Percentiles rank a stretch among this genome's conserved stretches.
Conservation (phyloP, 2,888 invertebrate species). For the Troides aeacus region DNA sequence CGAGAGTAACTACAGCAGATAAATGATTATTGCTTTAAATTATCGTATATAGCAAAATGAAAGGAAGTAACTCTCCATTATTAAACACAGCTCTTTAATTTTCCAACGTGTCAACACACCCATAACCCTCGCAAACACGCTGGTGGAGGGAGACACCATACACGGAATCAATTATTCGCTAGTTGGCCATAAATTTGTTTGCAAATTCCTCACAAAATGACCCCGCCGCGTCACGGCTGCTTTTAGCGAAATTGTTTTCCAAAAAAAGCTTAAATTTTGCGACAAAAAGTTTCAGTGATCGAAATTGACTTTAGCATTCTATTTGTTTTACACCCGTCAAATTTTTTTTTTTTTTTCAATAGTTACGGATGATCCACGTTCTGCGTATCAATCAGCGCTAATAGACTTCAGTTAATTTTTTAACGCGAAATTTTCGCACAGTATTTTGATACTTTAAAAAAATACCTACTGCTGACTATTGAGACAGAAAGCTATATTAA, state of each 20-base stretch:
- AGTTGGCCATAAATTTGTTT: conserved; percentile 26
- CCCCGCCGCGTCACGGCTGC: conserved; percentile 18
- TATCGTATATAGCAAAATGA: too few species aligned
- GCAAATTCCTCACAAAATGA: conserved; percentile 23
- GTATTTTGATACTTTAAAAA: too few species aligned
- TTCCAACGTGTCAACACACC: conserved; percentile 8
- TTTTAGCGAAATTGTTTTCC: conserved; percentile 27
- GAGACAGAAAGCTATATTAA: too few species aligned
- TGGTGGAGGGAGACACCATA: conserved; percentile 16
- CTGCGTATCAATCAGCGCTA: conserved; percentile 9
- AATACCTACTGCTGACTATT: too few species aligned
- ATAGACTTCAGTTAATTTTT: not conserved
- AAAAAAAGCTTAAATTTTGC: conserved; percentile 24
- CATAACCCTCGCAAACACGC: conserved; percentile 17
- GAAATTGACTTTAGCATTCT: conserved; percentile 21
- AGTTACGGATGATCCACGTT: conserved; percentile 4
- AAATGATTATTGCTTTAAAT: too few species aligned
- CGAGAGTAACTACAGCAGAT: too few species aligned
- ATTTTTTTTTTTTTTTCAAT: conserved; percentile 5
- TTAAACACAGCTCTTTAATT: conserved; percentile 4
- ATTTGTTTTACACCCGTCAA: conserved; percentile 15
- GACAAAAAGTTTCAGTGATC: conserved; percentile 25
- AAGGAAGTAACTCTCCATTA: not conserved
- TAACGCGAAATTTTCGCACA: too few species aligned
- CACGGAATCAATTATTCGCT: conserved; percentile 27